Base-by-base conservation (phyloP, 2,113 vertebrate genomes). In the Lagopus leucura region DNA sequence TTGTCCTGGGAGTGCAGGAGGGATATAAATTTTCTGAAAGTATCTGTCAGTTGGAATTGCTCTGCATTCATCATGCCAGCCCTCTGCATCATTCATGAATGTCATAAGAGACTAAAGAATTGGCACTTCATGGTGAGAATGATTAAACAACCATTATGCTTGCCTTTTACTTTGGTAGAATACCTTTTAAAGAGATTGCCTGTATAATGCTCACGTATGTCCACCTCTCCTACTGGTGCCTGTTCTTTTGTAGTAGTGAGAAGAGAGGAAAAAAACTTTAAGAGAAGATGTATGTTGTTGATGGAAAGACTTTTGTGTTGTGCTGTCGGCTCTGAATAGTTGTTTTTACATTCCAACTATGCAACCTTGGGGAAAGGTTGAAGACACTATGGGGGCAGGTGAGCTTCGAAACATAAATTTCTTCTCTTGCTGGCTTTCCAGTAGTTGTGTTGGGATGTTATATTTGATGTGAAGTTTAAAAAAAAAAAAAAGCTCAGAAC, bases 81-180 rank as follows among this genome's bases (percentile, higher is more conserved):
- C 88, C 95, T 96, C 95, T 98, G 96, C 95, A 98, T 98, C 97
- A 97, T 98, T 98, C 97, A 97, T 98, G 97, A 96, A 90, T 96
- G 97, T 97, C 98, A 96, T 96, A 95, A 96, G 97, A 96, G 90
- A 92, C 97, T 97, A 92, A 97, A 97, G 93, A 97, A 98, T 97
- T 97, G 97, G 94, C 95, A 95, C 86, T 98, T 97, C 96, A 96
- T 76, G 77, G 95, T 92, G 60, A 92, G 96, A 96, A 96, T 97
- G 97, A 98, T 97, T 97, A 98, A 98, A 94, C 91, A 95, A 94
- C 95, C 90, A 94, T 97, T 97, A 93, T 32, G 11, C 92, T 96
- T 94, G 93, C 97, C 95, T 97, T 95, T 73, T 87, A 47, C 86
- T 94, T 75, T 91, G 79, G 86, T 58, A 60, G 55, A 69, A 40